These are phyloP conservation scores for Syngnathus acus DNA, from an alignment of 2,797 vertebrate species.

Conservation along the genomic window DNA sequence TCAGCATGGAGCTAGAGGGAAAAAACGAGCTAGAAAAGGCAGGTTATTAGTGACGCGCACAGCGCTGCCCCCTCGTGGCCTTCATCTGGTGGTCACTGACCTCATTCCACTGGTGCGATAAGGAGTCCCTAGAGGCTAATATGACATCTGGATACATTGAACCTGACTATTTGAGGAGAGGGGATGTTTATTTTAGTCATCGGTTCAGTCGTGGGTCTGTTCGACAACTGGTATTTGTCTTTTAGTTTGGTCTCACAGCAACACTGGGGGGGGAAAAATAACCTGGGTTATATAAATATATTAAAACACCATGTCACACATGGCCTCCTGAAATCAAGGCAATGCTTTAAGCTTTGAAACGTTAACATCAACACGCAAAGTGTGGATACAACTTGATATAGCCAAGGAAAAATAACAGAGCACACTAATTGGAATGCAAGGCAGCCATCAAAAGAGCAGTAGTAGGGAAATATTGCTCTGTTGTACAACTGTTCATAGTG, in stretches of 20 bases:
- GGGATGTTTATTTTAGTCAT: background rate
- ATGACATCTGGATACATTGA: background rate
- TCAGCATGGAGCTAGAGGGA: conserved; percentile 1
- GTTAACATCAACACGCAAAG: background rate
- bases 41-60: conserved; percentile 38
- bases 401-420: background rate
- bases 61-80: conserved; percentile 34
- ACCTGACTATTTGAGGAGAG: background rate
- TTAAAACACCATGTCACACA: background rate
- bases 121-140: conserved; percentile 29
- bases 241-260: no score
- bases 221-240: background rate
- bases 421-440: background rate
- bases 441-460: conserved; percentile 16
- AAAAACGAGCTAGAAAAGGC: background rate
- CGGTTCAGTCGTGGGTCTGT: background rate
- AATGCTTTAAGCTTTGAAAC: background rate
- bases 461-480: conserved; percentile 4
- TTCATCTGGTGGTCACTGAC: conserved; percentile 59
- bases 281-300: background rate
- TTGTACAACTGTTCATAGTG: conserved; percentile 12
- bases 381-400: background rate
- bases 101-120: conserved; percentile 57
- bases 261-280: background rate
- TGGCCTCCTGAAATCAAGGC: background rate